These are phyloP conservation scores for Agrilus biguttatus DNA, from an alignment of 2,888 invertebrate species.

Conservation along the genomic window DNA sequence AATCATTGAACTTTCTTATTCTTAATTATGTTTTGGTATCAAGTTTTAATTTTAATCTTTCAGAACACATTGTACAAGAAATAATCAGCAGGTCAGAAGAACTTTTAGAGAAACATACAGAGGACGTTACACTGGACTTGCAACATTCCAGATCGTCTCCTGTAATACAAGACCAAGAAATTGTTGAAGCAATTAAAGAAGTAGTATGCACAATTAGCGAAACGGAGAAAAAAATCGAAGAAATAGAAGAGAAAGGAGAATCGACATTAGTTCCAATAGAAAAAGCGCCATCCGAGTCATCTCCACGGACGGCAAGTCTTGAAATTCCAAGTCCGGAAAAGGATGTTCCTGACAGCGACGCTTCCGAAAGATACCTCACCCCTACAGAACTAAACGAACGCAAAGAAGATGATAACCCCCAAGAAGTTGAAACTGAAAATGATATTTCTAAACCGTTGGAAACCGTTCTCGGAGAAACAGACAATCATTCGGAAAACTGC, in stretches of 20 bases:
- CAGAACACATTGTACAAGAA: slow-evolving; percentile 15
- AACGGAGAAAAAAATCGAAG: slow-evolving; percentile 19
- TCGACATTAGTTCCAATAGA: slow-evolving; percentile 9
- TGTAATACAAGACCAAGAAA: slow-evolving; percentile 36
- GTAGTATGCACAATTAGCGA: slow-evolving; percentile 36
- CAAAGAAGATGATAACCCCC: slow-evolving; percentile 22
- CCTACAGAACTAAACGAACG: slow-evolving; percentile 45
- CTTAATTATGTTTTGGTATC: neutral
- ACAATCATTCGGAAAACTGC: slow-evolving; percentile 3
- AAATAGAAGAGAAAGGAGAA: slow-evolving; percentile 9
- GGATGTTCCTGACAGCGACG: slow-evolving; percentile 50
- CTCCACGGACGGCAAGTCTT: slow-evolving; percentile 11
- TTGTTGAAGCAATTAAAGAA: slow-evolving; percentile 37
- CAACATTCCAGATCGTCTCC: slow-evolving; percentile 24
- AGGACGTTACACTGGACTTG: slow-evolving; percentile 25
- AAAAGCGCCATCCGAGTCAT: slow-evolving; percentile 5
- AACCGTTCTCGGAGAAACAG: neutral
- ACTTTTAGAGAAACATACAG: slow-evolving; percentile 18
- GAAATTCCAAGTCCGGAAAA: slow-evolving; percentile 33
- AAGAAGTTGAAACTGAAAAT: slow-evolving; percentile 4
- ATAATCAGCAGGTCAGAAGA: slow-evolving; percentile 16
- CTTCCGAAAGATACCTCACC: slow-evolving; percentile 53
- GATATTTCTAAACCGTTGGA: slow-evolving; percentile 1
- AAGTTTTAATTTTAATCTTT: too few species aligned
- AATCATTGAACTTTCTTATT: too few species aligned